Evolutionary conservation across 2,113 vertebrate genomes (phyloP), one percentile per base, ranked within the genome.

Genomic region (Melanerpes aurifrons): DNA sequence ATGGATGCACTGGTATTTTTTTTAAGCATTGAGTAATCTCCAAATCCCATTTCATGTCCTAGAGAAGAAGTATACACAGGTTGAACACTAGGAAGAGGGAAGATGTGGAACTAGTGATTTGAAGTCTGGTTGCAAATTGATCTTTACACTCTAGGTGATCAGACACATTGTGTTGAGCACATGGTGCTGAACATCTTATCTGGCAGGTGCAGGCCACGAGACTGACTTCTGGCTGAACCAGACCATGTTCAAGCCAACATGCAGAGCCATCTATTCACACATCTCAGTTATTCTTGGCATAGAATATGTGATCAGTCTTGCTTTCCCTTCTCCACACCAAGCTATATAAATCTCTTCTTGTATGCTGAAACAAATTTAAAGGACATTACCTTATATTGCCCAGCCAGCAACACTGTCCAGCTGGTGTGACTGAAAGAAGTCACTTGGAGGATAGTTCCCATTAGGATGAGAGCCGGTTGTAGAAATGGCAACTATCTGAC

Each of bases 161-260:
- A 43, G 75, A 78, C 50, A 43, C 63, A 32, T 0, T 59, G 18
- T 80, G 32, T 28, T 64, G 28, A 70, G 8, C 32, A 64, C 7
- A 28, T 0, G 0, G 18, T 74, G 26, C 3, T 73, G n/a, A 87
- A 35, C 0, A 0, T 54, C 78, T 62, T 66, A 24, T 12, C 29
- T 89, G 63, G 21, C 37, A 75, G 37, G 28, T 62, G n/a, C 37
- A 74, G 48, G 35, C 32, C 17, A 43, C 14, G 37, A 18, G 18
- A 66, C 26, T 28, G 32, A 25, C 61, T 37, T 37, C 61, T 37
- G 63, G 26, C 37, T 73, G 75, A 86, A 80, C 17, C 18, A 82
- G 28, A 28, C 6, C 0, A 0, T 54, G 53, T 56, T 79, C 0
- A 0, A 69, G 47, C 21, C 61, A 58, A 21, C 0, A 1, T 43